phyloP scores from a whole-genome alignment of 2,113 vertebrate species.

The Hippocampus mohnikei region DNA sequence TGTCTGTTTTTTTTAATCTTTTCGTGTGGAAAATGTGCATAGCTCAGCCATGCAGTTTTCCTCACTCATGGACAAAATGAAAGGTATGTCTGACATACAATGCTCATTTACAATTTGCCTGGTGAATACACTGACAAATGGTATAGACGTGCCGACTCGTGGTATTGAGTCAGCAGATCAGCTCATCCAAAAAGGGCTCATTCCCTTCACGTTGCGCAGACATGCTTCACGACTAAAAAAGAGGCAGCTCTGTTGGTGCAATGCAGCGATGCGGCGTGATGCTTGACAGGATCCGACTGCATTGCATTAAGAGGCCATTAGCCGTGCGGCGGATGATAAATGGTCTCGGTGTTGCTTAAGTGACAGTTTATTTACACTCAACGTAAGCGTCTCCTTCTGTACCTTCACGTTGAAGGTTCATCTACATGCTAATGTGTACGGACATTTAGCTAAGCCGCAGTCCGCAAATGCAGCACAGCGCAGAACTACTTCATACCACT shows the following conservation, averaged over 20 bases:
- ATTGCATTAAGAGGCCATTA: conserved; percentile 43
- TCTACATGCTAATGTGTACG: conserved; percentile 48
- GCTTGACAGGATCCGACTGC: conserved; percentile 20
- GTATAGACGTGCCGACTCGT: neutral
- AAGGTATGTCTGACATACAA: neutral
- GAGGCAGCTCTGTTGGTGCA: neutral
- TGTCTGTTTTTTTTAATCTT: no score
- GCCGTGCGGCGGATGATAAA: conserved; percentile 48
- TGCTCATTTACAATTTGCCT: neutral
- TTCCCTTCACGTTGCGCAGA: conserved; percentile 1
- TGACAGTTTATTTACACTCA: conserved; percentile 57
- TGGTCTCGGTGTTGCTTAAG: conserved; percentile 24
- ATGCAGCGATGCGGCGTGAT: conserved; percentile 9
- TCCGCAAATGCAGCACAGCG: neutral
- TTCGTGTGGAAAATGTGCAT: neutral
- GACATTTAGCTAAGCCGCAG: neutral
- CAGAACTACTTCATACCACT: no score
- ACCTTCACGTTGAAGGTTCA: conserved; percentile 26
- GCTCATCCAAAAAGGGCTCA: neutral
- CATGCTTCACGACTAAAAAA: conserved; percentile 4
- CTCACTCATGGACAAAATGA: neutral
- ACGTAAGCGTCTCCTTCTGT: conserved; percentile 24
- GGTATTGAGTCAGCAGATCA: neutral
- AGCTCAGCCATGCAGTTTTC: neutral
- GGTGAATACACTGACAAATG: neutral